Evolutionary conservation across 35 echinoderm and acorn worm species (phyloP).

Genomic region (Ophiothrix spiculata): DNA sequence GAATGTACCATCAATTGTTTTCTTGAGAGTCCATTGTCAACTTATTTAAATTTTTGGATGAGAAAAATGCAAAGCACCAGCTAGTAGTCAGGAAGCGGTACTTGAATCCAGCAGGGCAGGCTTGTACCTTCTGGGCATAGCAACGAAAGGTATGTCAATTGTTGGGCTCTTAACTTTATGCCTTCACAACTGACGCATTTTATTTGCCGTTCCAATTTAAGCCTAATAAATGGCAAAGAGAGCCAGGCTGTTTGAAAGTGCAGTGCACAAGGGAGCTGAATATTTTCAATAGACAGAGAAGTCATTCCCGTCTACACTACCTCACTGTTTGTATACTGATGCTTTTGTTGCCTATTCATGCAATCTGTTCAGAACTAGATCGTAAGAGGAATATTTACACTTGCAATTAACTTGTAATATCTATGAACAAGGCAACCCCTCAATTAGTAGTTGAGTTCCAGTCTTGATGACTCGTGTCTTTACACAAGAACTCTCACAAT

Average conservation of each 20-base stretch:
- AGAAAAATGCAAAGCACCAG: slow-evolving; percentile 11
- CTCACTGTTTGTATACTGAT: background rate
- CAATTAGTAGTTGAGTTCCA: background rate
- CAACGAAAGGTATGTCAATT: background rate
- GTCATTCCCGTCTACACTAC: background rate
- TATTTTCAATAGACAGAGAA: no score
- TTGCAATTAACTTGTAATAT: slow-evolving; percentile 4
- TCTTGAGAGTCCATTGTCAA: background rate
- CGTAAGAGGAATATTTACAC: background rate
- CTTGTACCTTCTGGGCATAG: background rate
- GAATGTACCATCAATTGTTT: background rate
- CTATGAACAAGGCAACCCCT: background rate
- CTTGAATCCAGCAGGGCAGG: background rate
- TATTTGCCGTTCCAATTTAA: slow-evolving; percentile 5
- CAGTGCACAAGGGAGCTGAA: background rate
- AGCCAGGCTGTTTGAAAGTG: background rate
- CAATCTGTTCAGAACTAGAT: slow-evolving; percentile 7
- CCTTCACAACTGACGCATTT: background rate
- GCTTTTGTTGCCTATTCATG: background rate
- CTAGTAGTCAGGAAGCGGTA: background rate
- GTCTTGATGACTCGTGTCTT: background rate
- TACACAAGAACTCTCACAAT: background rate
- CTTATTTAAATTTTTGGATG: background rate
- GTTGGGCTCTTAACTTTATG: background rate
- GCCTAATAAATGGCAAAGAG: slow-evolving; percentile 8